Conservation (phyloP, 1,140 invertebrate genomes). For the Ips typographus region DNA sequence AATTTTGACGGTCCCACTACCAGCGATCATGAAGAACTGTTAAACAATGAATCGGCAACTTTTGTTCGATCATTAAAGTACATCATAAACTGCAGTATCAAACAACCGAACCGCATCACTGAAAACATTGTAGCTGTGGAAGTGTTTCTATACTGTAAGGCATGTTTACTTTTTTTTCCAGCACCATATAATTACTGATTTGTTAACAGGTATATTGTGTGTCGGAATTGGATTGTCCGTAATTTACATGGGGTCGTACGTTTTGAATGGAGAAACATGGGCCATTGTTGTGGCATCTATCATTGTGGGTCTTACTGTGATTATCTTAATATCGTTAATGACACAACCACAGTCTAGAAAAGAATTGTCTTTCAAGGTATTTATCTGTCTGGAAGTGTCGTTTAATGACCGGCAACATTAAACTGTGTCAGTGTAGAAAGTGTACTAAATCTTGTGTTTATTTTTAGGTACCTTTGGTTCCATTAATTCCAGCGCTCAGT, state of each 20-base stretch:
- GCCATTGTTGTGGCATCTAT: slow-evolving; percentile 44
- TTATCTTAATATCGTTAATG: slow-evolving; percentile 52
- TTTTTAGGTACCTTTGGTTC: slow-evolving; percentile 73
- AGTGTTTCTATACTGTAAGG: slow-evolving; percentile 50
- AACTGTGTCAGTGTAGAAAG: too few species aligned
- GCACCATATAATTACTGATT: slow-evolving; percentile 13
- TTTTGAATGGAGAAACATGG: slow-evolving; percentile 50
- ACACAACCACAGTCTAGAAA: slow-evolving; percentile 40
- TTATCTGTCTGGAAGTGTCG: too few species aligned
- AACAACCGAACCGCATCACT: slow-evolving; percentile 55
- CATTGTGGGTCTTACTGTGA: slow-evolving; percentile 20
- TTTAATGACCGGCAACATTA: too few species aligned
- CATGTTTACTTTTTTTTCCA: slow-evolving; percentile 44
- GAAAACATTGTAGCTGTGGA: slow-evolving; percentile 55
- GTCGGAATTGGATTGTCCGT: slow-evolving; percentile 53
- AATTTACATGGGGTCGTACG: slow-evolving; percentile 50
- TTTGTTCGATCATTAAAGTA: slow-evolving; percentile 54
- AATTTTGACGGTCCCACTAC: slow-evolving; percentile 47
- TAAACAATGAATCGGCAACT: slow-evolving; percentile 21
- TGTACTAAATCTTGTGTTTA: too few species aligned
- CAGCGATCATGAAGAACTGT: slow-evolving; percentile 43
- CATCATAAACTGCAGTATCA: slow-evolving; percentile 39
- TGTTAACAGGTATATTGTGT: slow-evolving; percentile 54
- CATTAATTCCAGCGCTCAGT: slow-evolving; percentile 73
- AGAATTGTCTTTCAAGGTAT: slow-evolving; percentile 43